A percentile compares a stretch with the other conserved stretches of the same genome.
phyloP scores from a whole-genome alignment of 2,797 vertebrate species.

The Clarias fuscus region DNA sequence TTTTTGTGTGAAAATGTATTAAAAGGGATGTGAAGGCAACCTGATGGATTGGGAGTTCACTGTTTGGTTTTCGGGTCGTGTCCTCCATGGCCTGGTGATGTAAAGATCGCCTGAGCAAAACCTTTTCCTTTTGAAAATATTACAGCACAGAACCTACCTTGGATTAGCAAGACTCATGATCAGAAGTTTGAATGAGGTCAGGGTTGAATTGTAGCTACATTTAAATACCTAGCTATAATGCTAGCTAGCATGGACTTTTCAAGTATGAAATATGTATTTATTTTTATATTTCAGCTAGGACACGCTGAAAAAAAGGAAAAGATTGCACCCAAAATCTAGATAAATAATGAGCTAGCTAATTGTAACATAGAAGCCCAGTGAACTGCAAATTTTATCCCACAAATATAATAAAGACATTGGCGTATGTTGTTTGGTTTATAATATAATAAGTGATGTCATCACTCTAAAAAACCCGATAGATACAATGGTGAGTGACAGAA shows the following conservation, averaged over 20 bases:
- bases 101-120: background rate
- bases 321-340: too few species aligned
- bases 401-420: background rate
- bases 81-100: too few species aligned
- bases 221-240: background rate
- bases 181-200: background rate
- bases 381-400: background rate
- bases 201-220: background rate
- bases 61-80: constrained; percentile 27
- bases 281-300: background rate
- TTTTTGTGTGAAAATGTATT: background rate
- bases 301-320: background rate
- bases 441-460: background rate
- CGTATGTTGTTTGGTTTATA: background rate
- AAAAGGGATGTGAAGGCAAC: background rate
- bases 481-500: background rate
- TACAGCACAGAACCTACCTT: background rate
- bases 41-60: constrained; percentile 18
- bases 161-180: background rate
- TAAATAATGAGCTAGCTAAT: background rate
- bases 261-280: background rate
- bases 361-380: background rate
- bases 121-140: background rate
- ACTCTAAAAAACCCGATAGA: background rate
- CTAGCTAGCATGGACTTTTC: background rate